Evolutionary conservation across 1,140 invertebrate species (phyloP).

Genomic region (Vanessa tameamea): DNA sequence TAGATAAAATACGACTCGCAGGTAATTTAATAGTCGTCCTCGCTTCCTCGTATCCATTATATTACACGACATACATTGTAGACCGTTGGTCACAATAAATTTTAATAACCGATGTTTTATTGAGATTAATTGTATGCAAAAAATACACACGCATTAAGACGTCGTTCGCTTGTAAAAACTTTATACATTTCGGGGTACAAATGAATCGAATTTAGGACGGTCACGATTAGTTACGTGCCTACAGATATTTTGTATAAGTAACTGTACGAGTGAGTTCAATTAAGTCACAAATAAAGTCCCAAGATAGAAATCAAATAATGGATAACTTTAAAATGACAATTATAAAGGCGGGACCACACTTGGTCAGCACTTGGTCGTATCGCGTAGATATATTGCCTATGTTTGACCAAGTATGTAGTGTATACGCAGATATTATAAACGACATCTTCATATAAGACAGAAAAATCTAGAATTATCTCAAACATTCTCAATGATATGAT

Average conservation of each 20-base stretch:
- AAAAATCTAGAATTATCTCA: too few relatives aligned
- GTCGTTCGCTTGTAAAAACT: background rate
- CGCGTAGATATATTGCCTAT: too few relatives aligned
- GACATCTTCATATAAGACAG: too few relatives aligned
- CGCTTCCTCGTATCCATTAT: constrained; percentile 39
- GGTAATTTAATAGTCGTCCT: constrained; percentile 29
- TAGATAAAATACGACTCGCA: constrained; percentile 25
- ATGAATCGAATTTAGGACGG: constrained; percentile 9
- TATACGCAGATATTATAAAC: too few relatives aligned
- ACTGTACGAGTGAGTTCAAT: background rate
- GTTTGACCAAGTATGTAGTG: too few relatives aligned
- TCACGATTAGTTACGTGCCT: constrained; percentile 9
- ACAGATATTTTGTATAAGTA: background rate
- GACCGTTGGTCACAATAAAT: constrained; percentile 33
- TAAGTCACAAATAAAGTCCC: background rate
- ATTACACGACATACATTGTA: constrained; percentile 14
- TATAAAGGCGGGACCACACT: background rate
- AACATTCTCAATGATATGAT: too few relatives aligned
- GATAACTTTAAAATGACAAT: constrained; percentile 3
- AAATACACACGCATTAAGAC: constrained; percentile 19
- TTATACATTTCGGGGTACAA: constrained; percentile 3
- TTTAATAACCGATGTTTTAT: constrained; percentile 41
- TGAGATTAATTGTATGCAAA: constrained; percentile 44
- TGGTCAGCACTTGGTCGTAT: too few relatives aligned
- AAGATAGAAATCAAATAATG: background rate